A percentile compares a stretch with the other conserved stretches of the same genome.
Conservation (phyloP, 2,888 invertebrate genomes). For the Chouioia cunea region DNA sequence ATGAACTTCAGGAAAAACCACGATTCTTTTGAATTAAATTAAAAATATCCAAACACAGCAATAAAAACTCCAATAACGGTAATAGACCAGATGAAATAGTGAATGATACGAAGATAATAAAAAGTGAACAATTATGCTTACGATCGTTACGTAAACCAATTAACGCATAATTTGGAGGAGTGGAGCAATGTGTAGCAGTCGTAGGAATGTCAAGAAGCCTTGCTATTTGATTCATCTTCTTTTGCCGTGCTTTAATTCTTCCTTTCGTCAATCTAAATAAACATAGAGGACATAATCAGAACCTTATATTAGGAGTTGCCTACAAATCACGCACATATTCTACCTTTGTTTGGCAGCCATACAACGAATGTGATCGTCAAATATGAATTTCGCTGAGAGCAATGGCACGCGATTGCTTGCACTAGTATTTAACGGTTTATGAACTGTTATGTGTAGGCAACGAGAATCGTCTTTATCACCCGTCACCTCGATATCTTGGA, state of each 20-base stretch:
- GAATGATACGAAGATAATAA: background rate
- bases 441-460: conserved; percentile 93
- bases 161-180: conserved; percentile 64
- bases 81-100: background rate
- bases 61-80: conserved; percentile 32
- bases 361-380: conserved; percentile 98
- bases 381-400: conserved; percentile 93
- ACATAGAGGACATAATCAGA: background rate
- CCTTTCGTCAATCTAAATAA: conserved; percentile 73
- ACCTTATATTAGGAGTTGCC: no score
- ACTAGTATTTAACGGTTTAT: conserved; percentile 79
- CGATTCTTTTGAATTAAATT: no score
- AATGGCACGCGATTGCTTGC: conserved; percentile 82
- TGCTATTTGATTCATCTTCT: conserved; percentile 97
- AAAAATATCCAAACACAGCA: conserved; percentile 27
- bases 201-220: conserved; percentile 86
- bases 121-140: conserved; percentile 49
- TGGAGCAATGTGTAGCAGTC: conserved; percentile 64
- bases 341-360: conserved; percentile 99
- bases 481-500: conserved; percentile 93
- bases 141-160: conserved; percentile 64
- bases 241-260: conserved; percentile 92
- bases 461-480: conserved; percentile 98
- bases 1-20: no score
- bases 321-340: conserved; percentile 2